A percentile compares a stretch with the other conserved stretches of the same genome.
phyloP scores from a whole-genome alignment of 2,888 invertebrate genomes.

The Scaptomyza cyrtandrae region DNA sequence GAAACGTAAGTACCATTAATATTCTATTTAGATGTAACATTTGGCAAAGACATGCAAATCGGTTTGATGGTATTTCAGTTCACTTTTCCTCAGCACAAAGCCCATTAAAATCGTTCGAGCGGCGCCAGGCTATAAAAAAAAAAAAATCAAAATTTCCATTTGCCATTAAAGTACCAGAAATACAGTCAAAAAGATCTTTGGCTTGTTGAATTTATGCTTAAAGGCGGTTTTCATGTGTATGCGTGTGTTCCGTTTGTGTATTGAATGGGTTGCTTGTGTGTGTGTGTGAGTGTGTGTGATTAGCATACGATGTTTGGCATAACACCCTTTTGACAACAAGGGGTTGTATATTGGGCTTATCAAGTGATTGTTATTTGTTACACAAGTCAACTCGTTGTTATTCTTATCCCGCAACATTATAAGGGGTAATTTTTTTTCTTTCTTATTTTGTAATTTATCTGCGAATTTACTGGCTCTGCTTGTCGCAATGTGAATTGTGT shows the following conservation, averaged over 20 bases:
- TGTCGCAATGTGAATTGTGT: slow-evolving; percentile 39
- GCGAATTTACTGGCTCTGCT: slow-evolving; percentile 61
- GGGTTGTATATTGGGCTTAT: slow-evolving; percentile 75
- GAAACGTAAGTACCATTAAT: slow-evolving; percentile 9
- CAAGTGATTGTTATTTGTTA: slow-evolving; percentile 73
- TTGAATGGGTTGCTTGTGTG: slow-evolving; percentile 8
- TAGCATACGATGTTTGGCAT: slow-evolving; percentile 71
- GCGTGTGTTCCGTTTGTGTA: slow-evolving; percentile 14
- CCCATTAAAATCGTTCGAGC: slow-evolving; percentile 82
- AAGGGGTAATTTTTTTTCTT: slow-evolving; percentile 59
- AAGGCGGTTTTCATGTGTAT: slow-evolving; percentile 51
- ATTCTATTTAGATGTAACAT: slow-evolving; percentile 2
- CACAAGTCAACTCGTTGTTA: slow-evolving; percentile 69
- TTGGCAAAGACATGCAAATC: slow-evolving; percentile 66
- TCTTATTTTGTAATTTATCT: slow-evolving; percentile 72
- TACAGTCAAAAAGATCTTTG: slow-evolving; percentile 54
- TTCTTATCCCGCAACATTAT: slow-evolving; percentile 44
- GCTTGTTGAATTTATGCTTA: slow-evolving; percentile 66
- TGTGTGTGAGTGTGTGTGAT: slow-evolving; percentile 69
- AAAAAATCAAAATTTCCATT: slow-evolving; percentile 71
- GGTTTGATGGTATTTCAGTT: slow-evolving; percentile 47
- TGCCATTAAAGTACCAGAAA: slow-evolving; percentile 41
- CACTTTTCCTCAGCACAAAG: slow-evolving; percentile 41
- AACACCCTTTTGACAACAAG: slow-evolving; percentile 67
- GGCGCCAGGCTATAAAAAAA: slow-evolving; percentile 72